Base-by-base conservation (phyloP, 1,140 invertebrate genomes). In the Drosophila athabasca region DNA sequence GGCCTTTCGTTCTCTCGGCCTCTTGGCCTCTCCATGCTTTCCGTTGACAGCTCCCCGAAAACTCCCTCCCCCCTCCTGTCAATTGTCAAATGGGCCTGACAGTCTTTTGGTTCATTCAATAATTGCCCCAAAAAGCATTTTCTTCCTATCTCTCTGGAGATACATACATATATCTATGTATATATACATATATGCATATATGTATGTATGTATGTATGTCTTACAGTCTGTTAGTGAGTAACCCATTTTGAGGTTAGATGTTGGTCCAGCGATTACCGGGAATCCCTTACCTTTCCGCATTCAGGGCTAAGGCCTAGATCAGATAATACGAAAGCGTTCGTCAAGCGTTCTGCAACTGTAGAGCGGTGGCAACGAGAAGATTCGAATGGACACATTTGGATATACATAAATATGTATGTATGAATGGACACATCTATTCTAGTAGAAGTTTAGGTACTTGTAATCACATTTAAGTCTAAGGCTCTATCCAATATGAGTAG, bases 61-160 rank as follows among this genome's bases (percentile, higher is more conserved):
- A 45, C 15, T 55, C 17, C 17, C 26, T 48, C 6, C 35, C 11
- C 29, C 29, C 29, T 50, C 51, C 50, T 39, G 45, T 19, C 19
- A 26, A 29, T 44, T 43, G 35, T 70, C 50, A 50, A 72, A 72
- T 66, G 66, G 31, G 41, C 48, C 39, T 67, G 49, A 67, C 62
- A 68, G 39, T 62, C 9, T 62, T 19, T 15, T 15, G 29, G 29
- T 11, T 39, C 22, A 8, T 29, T 49, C 35, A 49, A 62, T 72
- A 70, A 72, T 73, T 73, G 70, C 67, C 70, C 19, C 54, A 70
- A 53, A 61, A 64, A 17, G 17, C 53, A 55, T 11, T 17, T 39
- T 7, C 6, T n/a, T 22, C 19, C 31, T 31, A 8, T 31, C 31
- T 9, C 7, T 13, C 17, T 7, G 44, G 15, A 11, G 4, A 39